Conservation (phyloP, 1,140 invertebrate genomes). For the Amyelois transitella region DNA sequence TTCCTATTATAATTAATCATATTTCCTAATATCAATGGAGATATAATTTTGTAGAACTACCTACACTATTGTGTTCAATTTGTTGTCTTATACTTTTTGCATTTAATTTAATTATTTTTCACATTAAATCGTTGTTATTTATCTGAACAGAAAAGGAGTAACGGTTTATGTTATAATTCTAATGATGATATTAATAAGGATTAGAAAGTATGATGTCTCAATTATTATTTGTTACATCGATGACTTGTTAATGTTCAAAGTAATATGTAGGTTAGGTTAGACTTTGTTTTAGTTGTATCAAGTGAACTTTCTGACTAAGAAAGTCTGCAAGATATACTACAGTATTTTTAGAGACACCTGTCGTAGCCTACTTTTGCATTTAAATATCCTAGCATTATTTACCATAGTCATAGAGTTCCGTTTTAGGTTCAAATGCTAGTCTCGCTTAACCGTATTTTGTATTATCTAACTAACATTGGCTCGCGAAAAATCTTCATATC, state of each 20-base stretch:
- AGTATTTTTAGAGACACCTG: constrained; percentile 42
- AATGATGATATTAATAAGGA: constrained; percentile 37
- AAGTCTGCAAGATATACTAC: constrained; percentile 34
- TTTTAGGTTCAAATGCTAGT: background rate
- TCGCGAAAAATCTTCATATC: too few relatives aligned
- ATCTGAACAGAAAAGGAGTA: constrained; percentile 30
- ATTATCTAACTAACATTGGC: too few relatives aligned
- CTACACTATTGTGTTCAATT: constrained; percentile 38
- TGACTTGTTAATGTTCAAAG: constrained; percentile 38
- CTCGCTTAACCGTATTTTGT: background rate
- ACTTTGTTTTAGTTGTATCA: constrained; percentile 23
- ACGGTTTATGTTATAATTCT: constrained; percentile 29
- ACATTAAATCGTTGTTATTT: constrained; percentile 31
- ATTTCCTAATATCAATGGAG: background rate
- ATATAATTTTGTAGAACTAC: constrained; percentile 2
- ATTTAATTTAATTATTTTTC: constrained; percentile 30
- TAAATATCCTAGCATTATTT: background rate
- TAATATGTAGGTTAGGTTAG: constrained; percentile 32
- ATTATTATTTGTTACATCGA: constrained; percentile 20
- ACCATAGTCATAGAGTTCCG: background rate
- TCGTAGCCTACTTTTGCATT: background rate
- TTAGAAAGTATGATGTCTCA: constrained; percentile 30
- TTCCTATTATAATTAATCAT: constrained; percentile 17
- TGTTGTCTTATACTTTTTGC: constrained; percentile 31
- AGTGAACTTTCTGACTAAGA: constrained; percentile 7